Base-by-base conservation (phyloP, 2,113 vertebrate species). In the Bos indicus region DNA sequence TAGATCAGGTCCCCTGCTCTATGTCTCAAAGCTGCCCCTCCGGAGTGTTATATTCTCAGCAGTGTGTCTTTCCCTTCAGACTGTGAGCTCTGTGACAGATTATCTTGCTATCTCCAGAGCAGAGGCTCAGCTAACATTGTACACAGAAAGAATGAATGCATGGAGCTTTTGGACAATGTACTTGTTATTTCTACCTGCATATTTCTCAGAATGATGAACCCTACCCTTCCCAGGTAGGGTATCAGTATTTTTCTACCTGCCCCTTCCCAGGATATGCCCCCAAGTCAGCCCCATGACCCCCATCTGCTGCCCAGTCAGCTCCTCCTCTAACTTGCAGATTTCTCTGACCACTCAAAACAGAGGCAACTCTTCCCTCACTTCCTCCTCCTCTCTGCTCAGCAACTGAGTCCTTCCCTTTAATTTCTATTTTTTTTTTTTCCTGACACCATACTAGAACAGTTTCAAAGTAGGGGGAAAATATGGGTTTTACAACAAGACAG, bases 401-500 rank as follows among this genome's bases (percentile, higher is more conserved):
- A 84, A 52, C 62, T 52, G 92, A 67, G 11, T 62, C 56, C 33
- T 96, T 77, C 77, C 28, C 26, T 85, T 77, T 84, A 12, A 25
- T 87, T 87, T 94, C 36, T 74, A 1, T 91, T 54, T 80, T 67
- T 28, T 84, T 64, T n/a, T 54, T 59, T 91, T 64, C 71, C 71
- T 36, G 9, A 36, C 40, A 87, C 64, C 48, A 62, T 88, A 83
- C 30, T 93, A 91, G 33, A 88, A 91, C 2, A 28, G 25, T 84
- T 59, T 89, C 59, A 85, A 7, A 78, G 40, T 52, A 7, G 25
- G 4, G 8, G 8, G 0, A 0, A 9, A 33, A 67, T 74, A 90
- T n/a, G 71, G 25, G 28, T 90, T 97, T 97, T 83, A 94, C 85
- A 92, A 91, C 17, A 57, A 97, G 52, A 56, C 1, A 84, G 52